A percentile compares a stretch with the other conserved stretches of the same genome.
These are phyloP conservation scores for Cataglyphis cursor DNA, from an alignment of 2,888 invertebrate species.

Conservation along the genomic window DNA sequence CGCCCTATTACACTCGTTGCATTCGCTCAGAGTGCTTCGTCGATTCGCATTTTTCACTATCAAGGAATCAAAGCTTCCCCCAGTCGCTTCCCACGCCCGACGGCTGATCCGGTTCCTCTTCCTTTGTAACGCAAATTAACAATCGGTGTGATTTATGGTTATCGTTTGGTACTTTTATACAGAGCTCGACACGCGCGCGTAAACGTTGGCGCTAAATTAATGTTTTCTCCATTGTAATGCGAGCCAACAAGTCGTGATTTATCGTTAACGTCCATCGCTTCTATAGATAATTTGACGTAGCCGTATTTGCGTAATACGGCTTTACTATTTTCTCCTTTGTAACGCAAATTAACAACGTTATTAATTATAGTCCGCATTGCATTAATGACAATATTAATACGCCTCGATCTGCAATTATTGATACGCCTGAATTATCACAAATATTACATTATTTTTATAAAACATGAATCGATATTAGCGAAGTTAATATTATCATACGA, in stretches of 20 bases:
- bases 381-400: constrained; percentile 15
- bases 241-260: constrained; percentile 13
- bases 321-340: constrained; percentile 17
- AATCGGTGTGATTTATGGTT: constrained; percentile 13
- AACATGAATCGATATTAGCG: background rate
- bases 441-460: background rate
- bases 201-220: constrained; percentile 19
- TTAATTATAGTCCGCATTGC: constrained; percentile 28
- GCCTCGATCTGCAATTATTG: constrained; percentile 4
- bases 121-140: constrained; percentile 18
- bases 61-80: constrained; percentile 38
- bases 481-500: background rate
- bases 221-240: constrained; percentile 22
- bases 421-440: background rate
- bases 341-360: constrained; percentile 26
- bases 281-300: constrained; percentile 17
- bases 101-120: background rate
- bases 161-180: background rate
- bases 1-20: constrained; percentile 42
- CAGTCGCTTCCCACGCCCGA: background rate
- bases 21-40: constrained; percentile 6
- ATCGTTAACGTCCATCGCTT: constrained; percentile 4
- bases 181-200: background rate
- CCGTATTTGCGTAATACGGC: constrained; percentile 13
- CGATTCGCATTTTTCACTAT: constrained; percentile 46